A percentile compares a stretch with the other conserved stretches of the same genome.
phyloP scores from a whole-genome alignment of 64 coral and sea anemone genomes.

The Pachyseris speciosa region DNA sequence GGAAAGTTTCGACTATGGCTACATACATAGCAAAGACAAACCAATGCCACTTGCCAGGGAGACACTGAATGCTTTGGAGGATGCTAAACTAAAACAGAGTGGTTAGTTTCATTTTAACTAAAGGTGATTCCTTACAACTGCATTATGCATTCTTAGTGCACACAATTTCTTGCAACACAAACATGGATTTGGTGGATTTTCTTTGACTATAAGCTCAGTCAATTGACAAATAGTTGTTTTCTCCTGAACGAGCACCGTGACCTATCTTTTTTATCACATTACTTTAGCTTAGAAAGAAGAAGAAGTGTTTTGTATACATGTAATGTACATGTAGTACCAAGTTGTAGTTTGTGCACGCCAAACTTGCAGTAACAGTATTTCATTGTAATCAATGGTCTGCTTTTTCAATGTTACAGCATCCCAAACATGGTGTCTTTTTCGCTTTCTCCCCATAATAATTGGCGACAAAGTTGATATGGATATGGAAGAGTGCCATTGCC shows the following conservation, averaged over 20 bases:
- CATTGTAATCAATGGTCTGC: neutral
- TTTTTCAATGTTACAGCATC: conserved; percentile 41
- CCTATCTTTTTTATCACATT: neutral
- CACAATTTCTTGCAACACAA: neutral
- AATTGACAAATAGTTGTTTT: too few species aligned
- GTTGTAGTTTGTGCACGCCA: neutral
- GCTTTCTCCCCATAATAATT: conserved; percentile 64
- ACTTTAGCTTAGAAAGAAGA: neutral
- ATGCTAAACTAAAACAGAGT: conserved; percentile 61
- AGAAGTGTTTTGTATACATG: conserved; percentile 8
- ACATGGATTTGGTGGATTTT: neutral
- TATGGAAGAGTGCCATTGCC: conserved; percentile 43
- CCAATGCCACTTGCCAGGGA: conserved; percentile 58
- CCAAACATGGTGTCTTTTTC: conserved; percentile 69
- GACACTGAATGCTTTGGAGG: conserved; percentile 31
- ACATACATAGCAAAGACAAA: conserved; percentile 52
- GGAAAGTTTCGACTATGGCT: conserved; percentile 65
- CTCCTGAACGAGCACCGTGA: too few species aligned
- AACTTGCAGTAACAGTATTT: neutral
- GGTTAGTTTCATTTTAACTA: conserved; percentile 25
- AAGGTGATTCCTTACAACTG: neutral
- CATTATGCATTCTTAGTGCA: neutral
- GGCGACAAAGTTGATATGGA: conserved; percentile 47
- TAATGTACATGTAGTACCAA: conserved; percentile 2
- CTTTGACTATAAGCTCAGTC: neutral